These are phyloP conservation scores for Troides aeacus DNA, from an alignment of 2,888 invertebrate genomes.

Conservation along the genomic window DNA sequence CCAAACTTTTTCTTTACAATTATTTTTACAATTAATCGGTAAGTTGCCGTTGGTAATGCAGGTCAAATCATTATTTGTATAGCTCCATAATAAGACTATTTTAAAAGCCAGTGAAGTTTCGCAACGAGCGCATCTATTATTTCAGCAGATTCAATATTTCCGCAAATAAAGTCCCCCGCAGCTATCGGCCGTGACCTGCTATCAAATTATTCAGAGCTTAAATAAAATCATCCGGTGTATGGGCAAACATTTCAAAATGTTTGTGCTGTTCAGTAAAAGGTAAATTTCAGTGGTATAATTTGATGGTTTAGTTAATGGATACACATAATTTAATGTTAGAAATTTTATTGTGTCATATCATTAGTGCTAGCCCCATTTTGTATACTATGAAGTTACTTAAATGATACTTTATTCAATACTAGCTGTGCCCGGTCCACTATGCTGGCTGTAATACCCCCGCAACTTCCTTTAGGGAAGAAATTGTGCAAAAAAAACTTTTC, in stretches of 20 bases:
- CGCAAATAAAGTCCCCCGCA: conserved; percentile 1
- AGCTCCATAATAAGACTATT: not conserved
- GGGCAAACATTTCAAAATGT: conserved; percentile 1
- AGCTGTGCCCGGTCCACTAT: too few species aligned
- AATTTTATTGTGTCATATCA: not conserved
- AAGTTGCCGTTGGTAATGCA: too few species aligned
- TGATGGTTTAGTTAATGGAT: not conserved
- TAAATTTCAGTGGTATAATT: not conserved
- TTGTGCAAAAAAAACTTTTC: too few species aligned
- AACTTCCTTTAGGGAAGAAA: too few species aligned
- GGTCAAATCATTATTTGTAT: not conserved
- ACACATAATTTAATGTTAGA: not conserved
- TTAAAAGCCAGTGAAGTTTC: not conserved
- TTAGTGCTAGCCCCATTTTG: not conserved
- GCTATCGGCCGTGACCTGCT: conserved; percentile 7
- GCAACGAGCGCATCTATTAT: conserved; percentile 7
- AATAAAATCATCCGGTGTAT: conserved; percentile 1
- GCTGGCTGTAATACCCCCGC: too few species aligned
- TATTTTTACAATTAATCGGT: too few species aligned
- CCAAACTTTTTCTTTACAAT: too few species aligned
- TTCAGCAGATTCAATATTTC: conserved; percentile 15
- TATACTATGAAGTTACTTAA: not conserved
- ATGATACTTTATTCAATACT: too few species aligned
- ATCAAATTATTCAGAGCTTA: conserved; percentile 7
- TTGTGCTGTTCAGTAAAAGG: not conserved